Evolutionary conservation across 2,797 vertebrate genomes (phyloP).

Genomic region (Vultur gryphus): DNA sequence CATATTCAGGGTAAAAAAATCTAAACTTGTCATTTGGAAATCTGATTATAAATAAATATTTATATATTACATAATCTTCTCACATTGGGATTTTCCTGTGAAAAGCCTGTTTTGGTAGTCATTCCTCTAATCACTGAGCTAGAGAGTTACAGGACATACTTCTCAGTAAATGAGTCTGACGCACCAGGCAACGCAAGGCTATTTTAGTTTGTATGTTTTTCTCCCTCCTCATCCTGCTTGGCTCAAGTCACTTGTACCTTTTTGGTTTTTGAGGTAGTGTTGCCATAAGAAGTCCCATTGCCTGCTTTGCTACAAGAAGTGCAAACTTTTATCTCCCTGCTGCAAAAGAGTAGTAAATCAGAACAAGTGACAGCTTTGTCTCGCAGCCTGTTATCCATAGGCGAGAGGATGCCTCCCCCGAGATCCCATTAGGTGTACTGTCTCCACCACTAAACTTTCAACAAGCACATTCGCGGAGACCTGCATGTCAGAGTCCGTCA

Average conservation of each 20-base stretch:
- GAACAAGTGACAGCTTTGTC: slow-evolving; percentile 35
- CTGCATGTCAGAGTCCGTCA: neutral
- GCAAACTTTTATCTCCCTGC: slow-evolving; percentile 30
- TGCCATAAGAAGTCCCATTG: neutral
- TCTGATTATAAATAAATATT: neutral
- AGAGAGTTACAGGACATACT: neutral
- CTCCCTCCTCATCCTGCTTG: neutral
- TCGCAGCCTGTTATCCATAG: slow-evolving; percentile 19
- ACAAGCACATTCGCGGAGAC: neutral
- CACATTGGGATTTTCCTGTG: neutral
- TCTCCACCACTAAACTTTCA: slow-evolving; percentile 26
- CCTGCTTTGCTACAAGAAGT: neutral
- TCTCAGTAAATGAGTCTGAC: neutral
- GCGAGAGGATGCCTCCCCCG: slow-evolving; percentile 24
- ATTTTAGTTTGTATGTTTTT: neutral
- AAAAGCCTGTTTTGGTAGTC: neutral
- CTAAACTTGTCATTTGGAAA: neutral
- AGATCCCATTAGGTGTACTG: slow-evolving; percentile 56
- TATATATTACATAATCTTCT: neutral
- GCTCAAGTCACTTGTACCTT: neutral
- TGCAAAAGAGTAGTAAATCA: slow-evolving; percentile 36
- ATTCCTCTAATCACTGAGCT: neutral
- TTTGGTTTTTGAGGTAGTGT: neutral
- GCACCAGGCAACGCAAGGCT: neutral
- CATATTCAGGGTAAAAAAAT: neutral